Evolutionary conservation across 2,113 vertebrate genomes (phyloP).

Genomic region (Engystomops pustulosus): DNA sequence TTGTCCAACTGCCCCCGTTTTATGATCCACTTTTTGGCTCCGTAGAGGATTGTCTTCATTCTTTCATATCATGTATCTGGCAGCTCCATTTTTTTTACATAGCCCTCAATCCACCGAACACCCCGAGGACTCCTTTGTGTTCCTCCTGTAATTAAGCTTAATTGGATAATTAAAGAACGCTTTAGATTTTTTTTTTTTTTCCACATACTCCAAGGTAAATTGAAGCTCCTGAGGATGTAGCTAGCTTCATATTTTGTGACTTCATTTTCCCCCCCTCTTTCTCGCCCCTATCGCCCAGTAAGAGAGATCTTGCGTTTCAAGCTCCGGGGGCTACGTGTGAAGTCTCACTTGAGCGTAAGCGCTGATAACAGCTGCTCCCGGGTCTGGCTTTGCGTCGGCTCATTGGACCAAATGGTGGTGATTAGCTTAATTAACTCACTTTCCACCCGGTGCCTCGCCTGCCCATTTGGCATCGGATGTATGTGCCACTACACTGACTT

Average conservation of each 20-base stretch:
- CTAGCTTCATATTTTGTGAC: background rate
- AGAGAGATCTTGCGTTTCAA: background rate
- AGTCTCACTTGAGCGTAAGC: constrained; percentile 5
- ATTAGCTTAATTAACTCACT: constrained; percentile 43
- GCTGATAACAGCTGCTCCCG: background rate
- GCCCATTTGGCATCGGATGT: constrained; percentile 18
- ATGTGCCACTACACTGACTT: background rate
- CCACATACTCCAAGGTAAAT: background rate
- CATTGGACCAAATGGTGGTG: constrained; percentile 37
- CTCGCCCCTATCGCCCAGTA: background rate
- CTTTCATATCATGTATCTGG: background rate
- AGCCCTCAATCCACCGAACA: background rate
- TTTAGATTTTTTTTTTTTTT: background rate
- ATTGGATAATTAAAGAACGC: background rate
- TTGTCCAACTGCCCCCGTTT: background rate
- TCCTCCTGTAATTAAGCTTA: constrained; percentile 22
- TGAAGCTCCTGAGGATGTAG: background rate
- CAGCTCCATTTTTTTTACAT: background rate
- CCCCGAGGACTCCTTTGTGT: background rate
- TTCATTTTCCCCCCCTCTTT: too few relatives aligned
- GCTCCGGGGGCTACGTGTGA: background rate
- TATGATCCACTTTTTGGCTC: background rate
- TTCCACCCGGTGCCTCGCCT: background rate
- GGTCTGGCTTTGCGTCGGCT: constrained; percentile 12
- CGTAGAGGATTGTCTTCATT: too few relatives aligned